Base-by-base conservation (phyloP, 2,888 invertebrate species). In the Patella ulyssiponensis region DNA sequence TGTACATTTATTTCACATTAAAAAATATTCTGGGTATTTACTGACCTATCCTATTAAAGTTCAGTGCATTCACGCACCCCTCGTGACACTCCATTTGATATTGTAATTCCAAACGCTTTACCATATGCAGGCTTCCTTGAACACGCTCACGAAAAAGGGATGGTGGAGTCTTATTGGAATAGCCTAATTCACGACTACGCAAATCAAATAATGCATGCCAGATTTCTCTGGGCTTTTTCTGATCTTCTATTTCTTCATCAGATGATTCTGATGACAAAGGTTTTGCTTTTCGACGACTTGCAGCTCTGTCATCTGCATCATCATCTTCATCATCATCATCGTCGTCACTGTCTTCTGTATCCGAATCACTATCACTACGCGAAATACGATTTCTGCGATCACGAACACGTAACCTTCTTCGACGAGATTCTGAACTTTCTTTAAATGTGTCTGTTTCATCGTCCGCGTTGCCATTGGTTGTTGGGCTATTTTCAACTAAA, bases 41-140 rank as follows among this genome's bases (percentile, higher is more conserved):
- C 81, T 80, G 79, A 91, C 91, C 96, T 91, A 94, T 93, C 80
- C 94, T 94, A 90, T 97, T 97, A 92, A 98, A 98, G 92, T 96
- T 95, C 77, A 98, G 94, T 80, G 96, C 95, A 93, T 98, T 98
- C 3, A 98, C 98, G 93, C 98, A 98, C 80, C 97, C 97, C 86
- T 93, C 93, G 91, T 98, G 98, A 83, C 94, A 94, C 80, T 95
- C 94, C 86, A 98, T 93, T 87, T 94, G 94, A 86, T 95, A 94
- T 91, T 95, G 94, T 72, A 96, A 93, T 90, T 96, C 94, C 90
- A 98, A 93, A 84, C 96, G 94, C 91, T 96, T 95, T 14, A 97
- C 95, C 83, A 94, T 94, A 88, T 96, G 95, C 44, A 97, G 93
- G 1, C 97, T 96, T 2, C 96, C 95, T 87, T 96, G 96, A 91